Evolutionary conservation across 2,888 invertebrate genomes (phyloP).

Genomic region (Athalia rosae): DNA sequence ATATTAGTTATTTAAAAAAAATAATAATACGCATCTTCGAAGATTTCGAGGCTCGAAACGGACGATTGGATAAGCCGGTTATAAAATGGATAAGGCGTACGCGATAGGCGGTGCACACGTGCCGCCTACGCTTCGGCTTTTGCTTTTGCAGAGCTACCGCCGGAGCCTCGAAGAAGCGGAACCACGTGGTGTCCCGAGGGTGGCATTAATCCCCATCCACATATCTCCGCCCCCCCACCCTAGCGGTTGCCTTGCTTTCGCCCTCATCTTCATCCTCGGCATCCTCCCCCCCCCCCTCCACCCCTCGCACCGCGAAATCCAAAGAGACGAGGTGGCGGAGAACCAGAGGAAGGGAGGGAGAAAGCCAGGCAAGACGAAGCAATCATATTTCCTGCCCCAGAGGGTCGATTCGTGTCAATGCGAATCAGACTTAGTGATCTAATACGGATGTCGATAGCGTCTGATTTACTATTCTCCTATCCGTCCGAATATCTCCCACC

Average conservation of each 20-base stretch:
- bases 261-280: constrained; percentile 63
- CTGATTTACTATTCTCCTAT: constrained; percentile 66
- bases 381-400: constrained; percentile 73
- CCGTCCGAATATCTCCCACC: background rate
- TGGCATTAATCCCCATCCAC: constrained; percentile 70
- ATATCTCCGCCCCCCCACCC: constrained; percentile 51
- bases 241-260: constrained; percentile 50
- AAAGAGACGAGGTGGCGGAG: constrained; percentile 17
- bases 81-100: constrained; percentile 44
- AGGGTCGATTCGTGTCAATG: constrained; percentile 73
- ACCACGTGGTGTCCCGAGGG: constrained; percentile 69
- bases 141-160: no score
- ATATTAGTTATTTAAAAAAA: background rate
- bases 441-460: constrained; percentile 71
- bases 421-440: constrained; percentile 73
- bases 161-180: constrained; percentile 47
- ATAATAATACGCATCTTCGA: constrained; percentile 37
- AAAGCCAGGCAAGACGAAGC: constrained; percentile 59
- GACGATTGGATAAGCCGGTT: constrained; percentile 35
- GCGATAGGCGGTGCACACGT: constrained; percentile 44
- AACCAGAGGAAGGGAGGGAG: background rate
- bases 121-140: background rate
- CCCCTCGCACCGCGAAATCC: constrained; percentile 16
- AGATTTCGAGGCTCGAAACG: constrained; percentile 20
- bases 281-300: background rate